Conservation (phyloP, 2,888 invertebrate genomes). For the Mimachlamys varia region DNA sequence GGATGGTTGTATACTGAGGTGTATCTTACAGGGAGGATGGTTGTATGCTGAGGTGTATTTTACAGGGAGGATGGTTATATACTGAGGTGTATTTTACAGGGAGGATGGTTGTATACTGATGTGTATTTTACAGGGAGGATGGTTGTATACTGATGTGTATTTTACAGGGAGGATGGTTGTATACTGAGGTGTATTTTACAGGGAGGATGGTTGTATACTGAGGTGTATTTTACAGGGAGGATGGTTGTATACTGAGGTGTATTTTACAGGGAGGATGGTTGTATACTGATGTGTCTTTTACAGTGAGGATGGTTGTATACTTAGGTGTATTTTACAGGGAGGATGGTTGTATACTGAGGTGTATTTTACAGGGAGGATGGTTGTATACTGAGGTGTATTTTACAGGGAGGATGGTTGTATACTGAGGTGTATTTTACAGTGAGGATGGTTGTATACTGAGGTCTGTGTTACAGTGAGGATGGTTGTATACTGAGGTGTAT, state of each 20-base stretch:
- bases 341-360: constrained; percentile 71
- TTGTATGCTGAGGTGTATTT: constrained; percentile 55
- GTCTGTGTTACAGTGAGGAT: constrained; percentile 69
- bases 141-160: constrained; percentile 63
- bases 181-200: constrained; percentile 47
- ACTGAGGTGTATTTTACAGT: constrained; percentile 55
- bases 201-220: constrained; percentile 75
- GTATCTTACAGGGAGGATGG: constrained; percentile 74
- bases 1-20: constrained; percentile 71
- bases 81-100: constrained; percentile 55
- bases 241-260: constrained; percentile 68
- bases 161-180: constrained; percentile 77
- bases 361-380: constrained; percentile 74
- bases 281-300: constrained; percentile 45
- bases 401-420: constrained; percentile 77
- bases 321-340: constrained; percentile 61
- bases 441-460: constrained; percentile 73
- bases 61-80: constrained; percentile 76
- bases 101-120: constrained; percentile 73
- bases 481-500: constrained; percentile 63
- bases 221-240: constrained; percentile 65
- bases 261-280: constrained; percentile 76
- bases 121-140: constrained; percentile 69
- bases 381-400: constrained; percentile 55
- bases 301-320: constrained; percentile 77